Evolutionary conservation across 2,888 invertebrate genomes (phyloP), one percentile per base, ranked within the genome.

Genomic region (Leucophora obtusa): DNA sequence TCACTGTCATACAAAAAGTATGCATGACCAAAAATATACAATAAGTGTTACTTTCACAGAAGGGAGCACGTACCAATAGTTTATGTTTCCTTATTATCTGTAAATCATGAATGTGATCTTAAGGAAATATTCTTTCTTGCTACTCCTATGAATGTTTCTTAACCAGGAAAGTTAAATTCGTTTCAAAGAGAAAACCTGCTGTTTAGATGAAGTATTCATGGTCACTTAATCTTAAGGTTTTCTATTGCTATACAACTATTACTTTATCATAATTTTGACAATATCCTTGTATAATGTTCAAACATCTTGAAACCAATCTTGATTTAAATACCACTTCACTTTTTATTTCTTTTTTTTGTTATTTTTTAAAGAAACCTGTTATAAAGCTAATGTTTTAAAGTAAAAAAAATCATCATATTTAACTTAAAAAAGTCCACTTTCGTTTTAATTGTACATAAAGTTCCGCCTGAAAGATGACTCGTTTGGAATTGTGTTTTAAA

Each of bases 31-130:
- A 73, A 50, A 59, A 51, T 8, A 4, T 17, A 17, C 58, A 69
- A 72, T 76, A 71, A 76, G 79, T 77, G 72, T 80, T 75, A 83
- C 83, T 79, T 82, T 82, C 83, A 83, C 82, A 82, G 82, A 83
- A 83, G 83, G 79, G 83, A 79, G 79, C 79, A 82, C 71, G 74
- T 81, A 63, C 74, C 68, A 77, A 77, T 70, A 66, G 73, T 81
- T 81, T 81, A 81, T 81, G 73, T 81, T 81, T 77, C 80, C 81
- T 77, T 65, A 77, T 77, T 81, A 77, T 73, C 77, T 73, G 69
- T 70, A 81, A 77, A 77, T 81, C 81, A 81, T 73, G 73, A 70
- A 65, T 60, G 66, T 53, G 77, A 81, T 81, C 81, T 81, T 65
- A 81, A 77, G 77, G 77, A 81, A 81, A 81, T 81, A 2, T 38